Conservation (phyloP, 2,797 vertebrate species). For the Manis javanica region DNA sequence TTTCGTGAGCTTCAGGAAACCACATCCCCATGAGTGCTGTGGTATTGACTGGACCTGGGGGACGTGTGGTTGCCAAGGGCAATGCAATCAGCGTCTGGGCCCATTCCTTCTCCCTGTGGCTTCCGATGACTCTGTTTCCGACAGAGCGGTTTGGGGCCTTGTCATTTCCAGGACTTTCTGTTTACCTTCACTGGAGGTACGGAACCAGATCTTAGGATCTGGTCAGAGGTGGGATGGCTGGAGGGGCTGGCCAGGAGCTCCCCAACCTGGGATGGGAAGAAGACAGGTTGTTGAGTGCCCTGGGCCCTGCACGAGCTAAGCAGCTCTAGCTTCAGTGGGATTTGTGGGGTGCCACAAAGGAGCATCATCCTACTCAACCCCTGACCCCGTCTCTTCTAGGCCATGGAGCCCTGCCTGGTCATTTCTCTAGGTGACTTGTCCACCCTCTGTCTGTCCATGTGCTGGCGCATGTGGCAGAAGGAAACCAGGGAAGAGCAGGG, state of each 20-base stretch:
- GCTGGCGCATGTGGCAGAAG: not conserved
- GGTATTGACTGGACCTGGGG: slow-evolving; percentile 57
- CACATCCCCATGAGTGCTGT: not conserved
- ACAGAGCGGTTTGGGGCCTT: not conserved
- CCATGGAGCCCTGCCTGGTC: not conserved
- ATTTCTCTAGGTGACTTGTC: not conserved
- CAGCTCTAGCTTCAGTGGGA: not conserved
- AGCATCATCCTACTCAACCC: fast-evolving
- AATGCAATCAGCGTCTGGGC: slow-evolving; percentile 70
- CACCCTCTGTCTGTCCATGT: not conserved
- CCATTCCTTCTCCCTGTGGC: slow-evolving; percentile 44
- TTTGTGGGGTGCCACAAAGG: not conserved
- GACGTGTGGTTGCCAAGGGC: slow-evolving; percentile 80
- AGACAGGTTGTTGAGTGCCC: fast-evolving
- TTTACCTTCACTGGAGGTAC: not conserved
- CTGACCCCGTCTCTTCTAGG: not conserved
- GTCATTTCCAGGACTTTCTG: slow-evolving; percentile 10
- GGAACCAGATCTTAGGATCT: not conserved
- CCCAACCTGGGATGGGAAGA: not conserved
- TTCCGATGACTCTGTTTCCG: slow-evolving; percentile 48
- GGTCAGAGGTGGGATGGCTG: not conserved
- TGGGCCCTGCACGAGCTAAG: not conserved
- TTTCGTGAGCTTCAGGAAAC: slow-evolving; percentile 65
- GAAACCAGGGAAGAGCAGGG: not conserved
- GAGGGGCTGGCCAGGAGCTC: not conserved